Evolutionary conservation across 2,113 vertebrate species (phyloP).

Genomic region (Cyrtonyx montezumae): DNA sequence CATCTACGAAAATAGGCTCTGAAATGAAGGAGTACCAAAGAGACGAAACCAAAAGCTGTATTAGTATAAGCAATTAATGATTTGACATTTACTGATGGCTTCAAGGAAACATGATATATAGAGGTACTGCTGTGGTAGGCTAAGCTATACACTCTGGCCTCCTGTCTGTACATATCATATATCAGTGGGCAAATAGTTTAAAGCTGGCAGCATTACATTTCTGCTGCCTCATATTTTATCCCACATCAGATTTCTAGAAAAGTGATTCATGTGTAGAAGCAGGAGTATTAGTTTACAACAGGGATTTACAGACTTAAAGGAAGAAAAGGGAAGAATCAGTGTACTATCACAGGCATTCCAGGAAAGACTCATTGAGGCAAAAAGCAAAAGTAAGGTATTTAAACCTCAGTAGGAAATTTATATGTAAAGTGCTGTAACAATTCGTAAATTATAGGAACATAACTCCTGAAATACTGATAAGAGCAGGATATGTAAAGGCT

Average conservation of each 20-base stretch:
- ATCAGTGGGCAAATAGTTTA: neutral
- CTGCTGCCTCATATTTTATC: neutral
- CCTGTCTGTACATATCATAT: neutral
- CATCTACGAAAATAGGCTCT: conserved; percentile 97
- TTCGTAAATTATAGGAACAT: neutral
- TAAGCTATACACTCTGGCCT: neutral
- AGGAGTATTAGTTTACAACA: neutral
- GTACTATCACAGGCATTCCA: neutral
- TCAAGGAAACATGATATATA: neutral
- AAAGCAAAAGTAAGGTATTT: neutral
- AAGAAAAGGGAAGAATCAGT: neutral
- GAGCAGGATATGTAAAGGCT: neutral
- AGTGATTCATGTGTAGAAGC: neutral
- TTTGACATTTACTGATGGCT: neutral
- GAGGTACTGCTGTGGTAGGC: neutral
- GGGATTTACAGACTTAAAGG: neutral
- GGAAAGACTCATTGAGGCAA: neutral
- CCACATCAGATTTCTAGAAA: neutral
- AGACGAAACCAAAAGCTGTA: neutral
- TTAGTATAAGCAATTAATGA: neutral
- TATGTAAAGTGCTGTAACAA: neutral
- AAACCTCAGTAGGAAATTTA: neutral
- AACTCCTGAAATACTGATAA: neutral
- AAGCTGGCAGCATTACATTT: neutral
- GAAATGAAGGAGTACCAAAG: conserved; percentile 29